Percentiles rank a stretch among this genome's conserved stretches.
phyloP scores from a whole-genome alignment of 2,888 invertebrate genomes.

The Pterobdella sp. region DNA sequence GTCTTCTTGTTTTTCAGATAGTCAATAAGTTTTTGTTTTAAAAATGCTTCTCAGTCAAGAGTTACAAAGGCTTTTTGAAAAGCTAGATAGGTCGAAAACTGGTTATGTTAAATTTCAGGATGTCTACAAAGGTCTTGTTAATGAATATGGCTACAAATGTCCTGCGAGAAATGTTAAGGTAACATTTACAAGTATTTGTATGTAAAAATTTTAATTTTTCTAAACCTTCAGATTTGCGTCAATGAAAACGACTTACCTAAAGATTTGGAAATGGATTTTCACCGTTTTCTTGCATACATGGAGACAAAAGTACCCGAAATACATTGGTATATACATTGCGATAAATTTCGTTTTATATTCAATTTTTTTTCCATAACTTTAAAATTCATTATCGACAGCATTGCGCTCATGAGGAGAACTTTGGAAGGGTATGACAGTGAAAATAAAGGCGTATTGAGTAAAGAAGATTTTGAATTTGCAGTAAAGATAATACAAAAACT shows the following conservation, averaged over 20 bases:
- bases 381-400: neutral
- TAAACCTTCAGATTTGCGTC: neutral
- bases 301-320: neutral
- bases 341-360: slow-evolving; percentile 13
- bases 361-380: neutral
- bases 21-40: no score
- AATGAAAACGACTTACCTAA: neutral
- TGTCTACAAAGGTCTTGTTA: no score
- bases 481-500: neutral
- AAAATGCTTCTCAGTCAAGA: no score
- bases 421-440: neutral
- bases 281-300: neutral
- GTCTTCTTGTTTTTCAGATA: no score
- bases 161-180: no score
- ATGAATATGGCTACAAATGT: no score
- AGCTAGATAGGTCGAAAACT: no score
- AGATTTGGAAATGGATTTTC: neutral
- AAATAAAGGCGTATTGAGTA: neutral
- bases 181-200: no score
- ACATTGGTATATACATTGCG: slow-evolving; percentile 3
- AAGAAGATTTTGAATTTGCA: neutral
- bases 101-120: no score
- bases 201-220: no score
- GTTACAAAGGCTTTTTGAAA: no score
- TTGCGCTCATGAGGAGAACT: neutral